These are phyloP conservation scores for Chaenodraco wilsoni DNA, from an alignment of 2,797 vertebrate genomes.

Conservation along the genomic window DNA sequence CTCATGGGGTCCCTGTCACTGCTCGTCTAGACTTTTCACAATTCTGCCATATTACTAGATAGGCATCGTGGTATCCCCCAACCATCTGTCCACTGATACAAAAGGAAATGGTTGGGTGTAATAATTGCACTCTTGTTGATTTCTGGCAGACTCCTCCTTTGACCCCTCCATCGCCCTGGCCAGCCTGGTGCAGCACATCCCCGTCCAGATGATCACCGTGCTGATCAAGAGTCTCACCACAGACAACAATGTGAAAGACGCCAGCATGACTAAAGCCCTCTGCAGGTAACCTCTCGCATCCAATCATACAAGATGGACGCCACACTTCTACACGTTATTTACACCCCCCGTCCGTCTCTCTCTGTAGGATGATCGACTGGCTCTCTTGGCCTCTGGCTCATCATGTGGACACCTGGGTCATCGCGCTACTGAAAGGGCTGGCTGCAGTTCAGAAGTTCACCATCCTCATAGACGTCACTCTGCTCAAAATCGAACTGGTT, in stretches of 20 bases:
- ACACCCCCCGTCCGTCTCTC: conserved; percentile 7
- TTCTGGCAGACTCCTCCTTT: conserved; percentile 88
- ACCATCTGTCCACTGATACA: neutral
- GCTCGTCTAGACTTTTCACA: neutral
- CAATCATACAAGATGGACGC: neutral
- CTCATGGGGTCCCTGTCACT: neutral
- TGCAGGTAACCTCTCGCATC: conserved; percentile 87
- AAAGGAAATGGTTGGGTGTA: neutral
- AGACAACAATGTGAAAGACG: conserved; percentile 97
- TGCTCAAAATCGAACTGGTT: conserved; percentile 98
- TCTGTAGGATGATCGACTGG: conserved; percentile 95
- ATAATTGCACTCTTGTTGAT: neutral
- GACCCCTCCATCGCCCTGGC: conserved; percentile 96
- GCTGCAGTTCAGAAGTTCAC: conserved; percentile 99
- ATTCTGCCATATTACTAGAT: neutral
- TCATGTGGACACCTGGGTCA: conserved; percentile 98
- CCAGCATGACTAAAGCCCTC: conserved; percentile 96
- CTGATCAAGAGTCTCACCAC: conserved; percentile 98
- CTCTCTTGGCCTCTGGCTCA: conserved; percentile 98
- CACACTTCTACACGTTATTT: neutral
- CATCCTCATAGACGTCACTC: conserved; percentile 97
- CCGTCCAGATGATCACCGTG: conserved; percentile 97
- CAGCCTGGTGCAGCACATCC: conserved; percentile 98
- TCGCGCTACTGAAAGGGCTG: conserved; percentile 94
- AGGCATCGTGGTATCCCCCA: neutral